These are phyloP conservation scores for Hirtodrosophila confusa DNA, from an alignment of 2,888 invertebrate species.

Conservation along the genomic window DNA sequence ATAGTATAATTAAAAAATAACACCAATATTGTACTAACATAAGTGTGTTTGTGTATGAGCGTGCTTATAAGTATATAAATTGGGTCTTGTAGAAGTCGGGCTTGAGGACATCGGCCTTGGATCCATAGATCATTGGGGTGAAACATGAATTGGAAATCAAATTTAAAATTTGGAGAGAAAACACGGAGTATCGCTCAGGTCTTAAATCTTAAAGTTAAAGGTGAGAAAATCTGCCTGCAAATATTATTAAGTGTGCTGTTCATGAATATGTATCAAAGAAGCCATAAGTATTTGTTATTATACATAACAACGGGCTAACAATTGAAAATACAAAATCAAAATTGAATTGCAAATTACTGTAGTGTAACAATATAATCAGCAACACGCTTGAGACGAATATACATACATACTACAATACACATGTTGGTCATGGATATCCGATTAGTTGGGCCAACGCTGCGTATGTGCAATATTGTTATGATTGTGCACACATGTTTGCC, in stretches of 20 bases:
- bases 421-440: constrained; percentile 6
- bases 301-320: background rate
- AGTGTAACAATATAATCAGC: background rate
- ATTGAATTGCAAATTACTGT: background rate
- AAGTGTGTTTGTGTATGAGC: too few relatives aligned
- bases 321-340: background rate
- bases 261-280: background rate
- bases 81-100: too few relatives aligned
- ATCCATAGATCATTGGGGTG: too few relatives aligned
- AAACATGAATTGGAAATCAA: background rate
- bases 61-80: too few relatives aligned
- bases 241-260: background rate
- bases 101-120: too few relatives aligned
- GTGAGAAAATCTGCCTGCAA: background rate
- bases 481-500: constrained; percentile 58
- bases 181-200: too few relatives aligned
- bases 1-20: too few relatives aligned
- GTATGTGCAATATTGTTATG: constrained; percentile 53
- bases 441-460: constrained; percentile 31
- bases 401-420: constrained; percentile 17
- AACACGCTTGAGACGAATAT: constrained; percentile 7
- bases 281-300: background rate
- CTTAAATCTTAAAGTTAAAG: too few relatives aligned
- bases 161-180: background rate
- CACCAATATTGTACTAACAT: too few relatives aligned